Conservation (phyloP, 2,797 vertebrate species). For the Arremon brunneinucha region DNA sequence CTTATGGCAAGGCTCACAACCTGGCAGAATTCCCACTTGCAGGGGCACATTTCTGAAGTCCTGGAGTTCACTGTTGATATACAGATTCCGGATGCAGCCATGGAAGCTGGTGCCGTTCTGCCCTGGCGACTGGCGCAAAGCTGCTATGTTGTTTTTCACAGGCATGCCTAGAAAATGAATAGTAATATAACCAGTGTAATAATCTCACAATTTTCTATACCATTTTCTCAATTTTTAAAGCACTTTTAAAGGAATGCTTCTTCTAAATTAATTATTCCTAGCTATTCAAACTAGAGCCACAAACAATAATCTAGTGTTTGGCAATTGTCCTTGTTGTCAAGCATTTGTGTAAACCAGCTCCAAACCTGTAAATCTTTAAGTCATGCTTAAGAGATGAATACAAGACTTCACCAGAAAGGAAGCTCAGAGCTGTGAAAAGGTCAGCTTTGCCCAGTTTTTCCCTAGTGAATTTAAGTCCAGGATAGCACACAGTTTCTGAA, state of each 20-base stretch:
- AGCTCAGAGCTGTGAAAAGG: not conserved
- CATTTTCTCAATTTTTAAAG: not conserved
- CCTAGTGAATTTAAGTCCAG: not conserved
- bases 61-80: slow-evolving; percentile 93
- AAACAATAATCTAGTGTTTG: not conserved
- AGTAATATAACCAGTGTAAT: not conserved
- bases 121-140: slow-evolving; percentile 85
- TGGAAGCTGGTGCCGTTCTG: slow-evolving; percentile 93
- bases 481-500: not conserved
- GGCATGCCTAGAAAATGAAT: slow-evolving; percentile 86
- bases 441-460: not conserved
- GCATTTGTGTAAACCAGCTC: not conserved
- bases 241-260: not conserved
- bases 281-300: not conserved
- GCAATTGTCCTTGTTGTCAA: not conserved
- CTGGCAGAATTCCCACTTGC: slow-evolving; percentile 88
- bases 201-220: not conserved
- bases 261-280: not conserved
- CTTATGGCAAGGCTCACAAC: slow-evolving; percentile 93
- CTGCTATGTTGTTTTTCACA: slow-evolving; percentile 83
- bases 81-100: slow-evolving; percentile 91
- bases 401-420: not conserved
- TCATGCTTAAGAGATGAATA: not conserved
- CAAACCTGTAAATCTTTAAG: not conserved
- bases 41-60: slow-evolving; percentile 87